Evolutionary conservation across 2,797 vertebrate genomes (phyloP).

Genomic region (Microctenopoma lineatum): DNA sequence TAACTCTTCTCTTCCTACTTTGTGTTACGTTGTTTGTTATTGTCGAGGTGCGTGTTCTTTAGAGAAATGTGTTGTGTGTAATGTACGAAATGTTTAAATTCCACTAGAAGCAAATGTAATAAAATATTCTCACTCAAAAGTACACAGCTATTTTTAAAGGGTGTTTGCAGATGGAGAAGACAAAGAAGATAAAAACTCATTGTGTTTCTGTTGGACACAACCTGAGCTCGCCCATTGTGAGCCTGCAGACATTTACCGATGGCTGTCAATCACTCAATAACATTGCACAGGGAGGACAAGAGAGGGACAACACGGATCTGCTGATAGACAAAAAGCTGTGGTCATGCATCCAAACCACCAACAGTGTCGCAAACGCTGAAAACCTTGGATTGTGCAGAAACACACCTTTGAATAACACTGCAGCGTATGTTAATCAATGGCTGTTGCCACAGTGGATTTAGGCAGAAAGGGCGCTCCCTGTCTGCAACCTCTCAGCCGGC

Average conservation of each 20-base stretch:
- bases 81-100: background rate
- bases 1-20: background rate
- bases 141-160: background rate
- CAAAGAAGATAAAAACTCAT: background rate
- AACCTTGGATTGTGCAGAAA: slow-evolving; percentile 54
- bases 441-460: slow-evolving; percentile 67
- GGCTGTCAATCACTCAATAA: slow-evolving; percentile 52
- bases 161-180: slow-evolving; percentile 10
- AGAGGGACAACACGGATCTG: slow-evolving; percentile 40
- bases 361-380: slow-evolving; percentile 20
- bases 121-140: background rate
- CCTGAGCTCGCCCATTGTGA: slow-evolving; percentile 30
- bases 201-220: slow-evolving; percentile 1
- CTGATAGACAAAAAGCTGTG: slow-evolving; percentile 8
- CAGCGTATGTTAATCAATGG: slow-evolving; percentile 70
- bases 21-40: background rate
- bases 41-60: background rate
- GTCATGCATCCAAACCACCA: slow-evolving; percentile 28
- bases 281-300: slow-evolving; percentile 20
- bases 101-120: background rate
- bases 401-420: slow-evolving; percentile 61
- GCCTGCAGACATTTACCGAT: slow-evolving; percentile 40
- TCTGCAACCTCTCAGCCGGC: slow-evolving; percentile 70
- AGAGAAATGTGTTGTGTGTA: background rate
- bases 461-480: slow-evolving; percentile 58